Evolutionary conservation across 2,113 vertebrate species (phyloP).

Genomic region (Tor tambroides): DNA sequence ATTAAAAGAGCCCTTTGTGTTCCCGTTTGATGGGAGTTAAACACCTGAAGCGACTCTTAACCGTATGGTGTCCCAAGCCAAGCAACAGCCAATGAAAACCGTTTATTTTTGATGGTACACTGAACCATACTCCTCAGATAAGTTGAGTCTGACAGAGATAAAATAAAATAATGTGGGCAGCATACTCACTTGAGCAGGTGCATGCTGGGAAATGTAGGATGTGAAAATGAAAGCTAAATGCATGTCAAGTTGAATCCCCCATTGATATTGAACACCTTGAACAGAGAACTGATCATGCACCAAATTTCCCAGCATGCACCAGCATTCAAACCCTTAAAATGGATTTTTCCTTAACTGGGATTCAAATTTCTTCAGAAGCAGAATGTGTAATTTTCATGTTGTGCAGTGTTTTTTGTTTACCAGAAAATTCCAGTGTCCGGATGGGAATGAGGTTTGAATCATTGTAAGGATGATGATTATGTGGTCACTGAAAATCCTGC

Average conservation of each 20-base stretch:
- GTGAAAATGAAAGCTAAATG: background rate
- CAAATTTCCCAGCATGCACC: no score
- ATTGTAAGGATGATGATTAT: constrained; percentile 49
- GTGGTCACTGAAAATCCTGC: constrained; percentile 29
- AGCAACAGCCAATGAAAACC: background rate
- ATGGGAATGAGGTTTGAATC: constrained; percentile 19
- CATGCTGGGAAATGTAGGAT: background rate
- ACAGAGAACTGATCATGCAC: background rate
- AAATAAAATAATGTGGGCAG: background rate
- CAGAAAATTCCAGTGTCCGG: constrained; percentile 35
- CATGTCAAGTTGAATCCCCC: background rate
- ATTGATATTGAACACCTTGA: background rate
- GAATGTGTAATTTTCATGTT: background rate
- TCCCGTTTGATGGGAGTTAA: constrained; percentile 35
- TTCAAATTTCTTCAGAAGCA: background rate
- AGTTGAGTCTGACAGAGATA: background rate
- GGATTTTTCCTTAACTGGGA: background rate
- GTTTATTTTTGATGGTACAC: no score
- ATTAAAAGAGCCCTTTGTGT: constrained; percentile 71
- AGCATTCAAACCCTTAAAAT: background rate
- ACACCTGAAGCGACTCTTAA: background rate
- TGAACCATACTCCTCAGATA: background rate
- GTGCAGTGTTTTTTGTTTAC: constrained; percentile 19
- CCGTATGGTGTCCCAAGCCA: background rate
- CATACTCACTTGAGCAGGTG: no score